Base-by-base conservation (phyloP, 2,888 invertebrate species). In the Bombylius discolor region DNA sequence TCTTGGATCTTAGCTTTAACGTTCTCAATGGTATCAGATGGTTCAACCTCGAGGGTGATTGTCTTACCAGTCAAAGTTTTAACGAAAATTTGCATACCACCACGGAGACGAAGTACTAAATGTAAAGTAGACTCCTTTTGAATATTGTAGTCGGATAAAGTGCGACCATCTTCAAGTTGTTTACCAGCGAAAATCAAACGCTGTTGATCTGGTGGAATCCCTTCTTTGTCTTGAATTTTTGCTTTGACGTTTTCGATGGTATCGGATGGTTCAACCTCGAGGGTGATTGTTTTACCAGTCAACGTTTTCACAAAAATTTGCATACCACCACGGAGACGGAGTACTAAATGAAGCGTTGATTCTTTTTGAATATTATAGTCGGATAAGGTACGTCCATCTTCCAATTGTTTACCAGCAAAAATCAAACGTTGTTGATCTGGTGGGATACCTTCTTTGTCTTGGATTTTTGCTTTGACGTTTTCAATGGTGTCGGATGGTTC, bases 51-150 rank as follows among this genome's bases (percentile, higher is more conserved):
- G 59, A 68, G 61, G 13, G 67, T 68, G 59, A 49, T 67, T 34
- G 67, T 67, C 14, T 67, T 67, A 0, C 67, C 67, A 0, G 67
- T 67, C 48, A 67, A 44, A 0, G 67, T 67, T 52, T 67, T 67
- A 0, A 67, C 67, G 23, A 67, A 67, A 55, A 67, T 67, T 14
- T 67, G 67, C 67, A 69, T 65, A 52, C 97, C 96, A 76, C 96
- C 96, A 61, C 91, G 81, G 53, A 94, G 81, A 65, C 93, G 81
- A 59, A 91, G 77, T 64, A 90, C 89, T 68, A 92, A 76, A 70
- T 92, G 91, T n/a, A 92, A 79, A 0, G 91, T 91, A 0, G 89
- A 89, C 74, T 91, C 89, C 74, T 93, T 92, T 74, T 94, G 92
- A 68, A 94, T 92, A 72, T 92, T 93, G 75, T 93, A 93, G 69